Evolutionary conservation across 2,888 invertebrate genomes (phyloP).

Genomic region (Aleiodes alternator): DNA sequence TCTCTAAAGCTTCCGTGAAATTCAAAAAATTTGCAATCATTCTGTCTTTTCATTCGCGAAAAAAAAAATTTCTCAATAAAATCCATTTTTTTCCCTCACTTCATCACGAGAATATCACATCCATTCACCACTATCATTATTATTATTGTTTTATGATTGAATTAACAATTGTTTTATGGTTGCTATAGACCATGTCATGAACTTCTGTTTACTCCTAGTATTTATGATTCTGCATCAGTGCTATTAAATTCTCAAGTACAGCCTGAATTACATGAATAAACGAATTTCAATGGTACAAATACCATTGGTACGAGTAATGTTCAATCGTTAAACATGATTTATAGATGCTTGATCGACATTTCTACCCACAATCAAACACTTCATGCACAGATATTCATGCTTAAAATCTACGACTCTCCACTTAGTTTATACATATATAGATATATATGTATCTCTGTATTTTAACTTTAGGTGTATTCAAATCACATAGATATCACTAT

Average conservation of each 20-base stretch:
- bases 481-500: not conserved
- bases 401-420: not conserved
- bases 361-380: not conserved
- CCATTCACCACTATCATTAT: not conserved
- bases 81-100: too few relatives aligned
- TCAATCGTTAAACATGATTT: slow-evolving; percentile 14
- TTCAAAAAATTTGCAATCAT: too few relatives aligned
- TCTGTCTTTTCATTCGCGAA: too few relatives aligned
- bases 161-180: not conserved
- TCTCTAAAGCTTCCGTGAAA: too few relatives aligned
- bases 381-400: not conserved
- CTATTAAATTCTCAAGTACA: slow-evolving; percentile 10
- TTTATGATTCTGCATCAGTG: slow-evolving; percentile 7
- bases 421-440: too few relatives aligned
- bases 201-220: not conserved
- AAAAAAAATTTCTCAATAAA: too few relatives aligned
- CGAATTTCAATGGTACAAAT: slow-evolving; percentile 4
- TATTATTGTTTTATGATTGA: not conserved
- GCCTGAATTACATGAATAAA: slow-evolving; percentile 26
- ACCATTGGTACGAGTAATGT: slow-evolving; percentile 2
- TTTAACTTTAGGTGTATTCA: not conserved
- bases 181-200: not conserved
- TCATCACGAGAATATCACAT: too few relatives aligned
- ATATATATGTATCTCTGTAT: too few relatives aligned
- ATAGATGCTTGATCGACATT: slow-evolving; percentile 14